These are phyloP conservation scores for Diadegma fenestrale DNA, from an alignment of 2,888 invertebrate genomes.

Conservation along the genomic window DNA sequence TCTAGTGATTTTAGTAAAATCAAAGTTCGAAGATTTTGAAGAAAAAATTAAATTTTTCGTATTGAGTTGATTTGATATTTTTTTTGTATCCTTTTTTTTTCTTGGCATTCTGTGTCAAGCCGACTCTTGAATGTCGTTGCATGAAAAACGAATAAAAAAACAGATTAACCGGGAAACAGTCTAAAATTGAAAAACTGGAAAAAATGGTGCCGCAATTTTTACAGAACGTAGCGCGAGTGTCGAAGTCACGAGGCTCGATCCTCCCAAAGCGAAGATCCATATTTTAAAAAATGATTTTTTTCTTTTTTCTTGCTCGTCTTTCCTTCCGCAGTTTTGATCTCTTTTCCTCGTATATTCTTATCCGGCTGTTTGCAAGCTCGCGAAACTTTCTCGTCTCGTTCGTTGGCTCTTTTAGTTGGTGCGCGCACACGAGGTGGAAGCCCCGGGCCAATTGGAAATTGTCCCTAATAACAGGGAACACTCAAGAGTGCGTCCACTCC, in stretches of 20 bases:
- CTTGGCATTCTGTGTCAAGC: not conserved
- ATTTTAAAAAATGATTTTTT: not conserved
- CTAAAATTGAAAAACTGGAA: not conserved
- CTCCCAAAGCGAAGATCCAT: not conserved
- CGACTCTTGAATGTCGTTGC: too few species aligned
- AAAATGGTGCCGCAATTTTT: not conserved
- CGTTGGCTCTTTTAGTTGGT: constrained; percentile 67
- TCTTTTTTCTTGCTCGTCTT: constrained; percentile 26
- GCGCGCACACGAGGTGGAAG: constrained; percentile 73
- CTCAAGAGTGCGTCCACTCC: constrained; percentile 78
- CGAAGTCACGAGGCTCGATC: not conserved
- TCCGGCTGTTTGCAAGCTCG: constrained; percentile 34
- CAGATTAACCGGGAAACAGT: not conserved
- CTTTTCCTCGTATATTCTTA: constrained; percentile 30
- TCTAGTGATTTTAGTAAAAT: too few species aligned
- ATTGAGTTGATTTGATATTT: not conserved
- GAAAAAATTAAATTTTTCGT: not conserved
- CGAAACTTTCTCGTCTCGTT: constrained; percentile 62
- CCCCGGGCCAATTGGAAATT: constrained; percentile 84
- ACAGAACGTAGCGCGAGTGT: not conserved
- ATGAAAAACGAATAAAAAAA: not conserved
- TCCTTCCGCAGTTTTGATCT: constrained; percentile 52
- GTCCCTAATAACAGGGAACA: constrained; percentile 85
- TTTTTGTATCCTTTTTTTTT: not conserved
- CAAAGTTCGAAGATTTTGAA: too few species aligned